phyloP scores from a whole-genome alignment of 2,797 vertebrate species.

The Amazona ochrocephala region DNA sequence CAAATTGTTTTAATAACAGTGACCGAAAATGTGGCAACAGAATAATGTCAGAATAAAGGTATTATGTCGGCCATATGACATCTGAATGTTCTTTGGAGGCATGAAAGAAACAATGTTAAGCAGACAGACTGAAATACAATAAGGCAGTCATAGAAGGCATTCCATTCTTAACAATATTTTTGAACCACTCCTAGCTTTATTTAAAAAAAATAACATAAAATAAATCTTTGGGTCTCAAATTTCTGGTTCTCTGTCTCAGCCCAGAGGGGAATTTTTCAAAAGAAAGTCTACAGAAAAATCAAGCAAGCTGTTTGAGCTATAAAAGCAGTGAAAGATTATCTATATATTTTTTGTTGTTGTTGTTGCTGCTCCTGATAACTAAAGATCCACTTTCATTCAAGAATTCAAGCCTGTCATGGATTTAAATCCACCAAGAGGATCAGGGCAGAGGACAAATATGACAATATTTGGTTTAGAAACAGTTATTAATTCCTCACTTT shows the following conservation, averaged over 20 bases:
- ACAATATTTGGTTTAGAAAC: constrained; percentile 61
- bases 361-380: background rate
- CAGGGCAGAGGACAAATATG: constrained; percentile 43
- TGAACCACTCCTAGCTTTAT: constrained; percentile 50
- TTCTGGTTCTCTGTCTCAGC: background rate
- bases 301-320: constrained; percentile 23
- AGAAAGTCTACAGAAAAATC: constrained; percentile 16
- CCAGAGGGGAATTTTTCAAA: constrained; percentile 48
- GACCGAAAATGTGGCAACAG: background rate
- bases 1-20: background rate
- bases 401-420: constrained; percentile 34
- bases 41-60: background rate
- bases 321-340: background rate
- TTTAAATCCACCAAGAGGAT: constrained; percentile 42
- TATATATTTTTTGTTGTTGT: background rate
- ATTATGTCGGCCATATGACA: background rate
- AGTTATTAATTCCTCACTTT: constrained; percentile 54
- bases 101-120: constrained; percentile 16
- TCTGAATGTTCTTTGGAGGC: constrained; percentile 14
- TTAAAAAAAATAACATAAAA: background rate
- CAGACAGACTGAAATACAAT: constrained; percentile 42
- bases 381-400: background rate
- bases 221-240: constrained; percentile 36
- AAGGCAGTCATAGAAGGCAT: constrained; percentile 40
- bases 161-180: constrained; percentile 52